Evolutionary conservation across 2,797 vertebrate species (phyloP), one percentile per base, ranked within the genome.

Genomic region (Labroides dimidiatus): DNA sequence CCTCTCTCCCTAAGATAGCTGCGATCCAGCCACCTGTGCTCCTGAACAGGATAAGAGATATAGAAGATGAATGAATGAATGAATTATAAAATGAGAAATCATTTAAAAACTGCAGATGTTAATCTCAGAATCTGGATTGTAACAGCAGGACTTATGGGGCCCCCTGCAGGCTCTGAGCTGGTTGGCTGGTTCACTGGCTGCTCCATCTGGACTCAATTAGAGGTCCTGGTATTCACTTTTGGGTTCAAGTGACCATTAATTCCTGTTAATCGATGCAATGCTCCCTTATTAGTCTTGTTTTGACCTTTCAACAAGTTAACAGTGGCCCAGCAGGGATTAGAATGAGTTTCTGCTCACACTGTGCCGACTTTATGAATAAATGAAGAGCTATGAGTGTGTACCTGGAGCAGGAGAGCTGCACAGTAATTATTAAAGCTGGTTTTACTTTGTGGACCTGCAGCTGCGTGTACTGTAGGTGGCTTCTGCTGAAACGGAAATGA

Each of bases 361-460:
- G 88, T 1, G 82, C 57, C 60, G 42, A 84, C 86, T 87, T 91
- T 84, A 92, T 93, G 84, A 91, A 93, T 90, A 92, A 93, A 87
- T 91, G 59, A 90, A 76, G 88, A 76, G 83, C 23, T 4, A 21
- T 47, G 57, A 59, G 64, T 9, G 42, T 52, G 58, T 43, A 83
- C 76, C 77, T 79, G 61, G 69, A 75, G 73, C 59, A 11, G 45
- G 23, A 69, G 52, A 67, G 43, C 43, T 58, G 66, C 39, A 48
- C 69, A 74, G 71, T 87, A 70, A 87, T 85, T 74, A 87, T 78
- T 44, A 78, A 64, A 14, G 48, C 58, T 61, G 63, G 30, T 84
- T 89, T 84, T 64, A 64, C 42, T 66, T 72, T 54, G 59, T 51
- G 66, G 65, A 71, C 62, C 58, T 50, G 44, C 48, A 79, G 72